Conservation (phyloP, 2,888 invertebrate species). For the Buathra laborator region DNA sequence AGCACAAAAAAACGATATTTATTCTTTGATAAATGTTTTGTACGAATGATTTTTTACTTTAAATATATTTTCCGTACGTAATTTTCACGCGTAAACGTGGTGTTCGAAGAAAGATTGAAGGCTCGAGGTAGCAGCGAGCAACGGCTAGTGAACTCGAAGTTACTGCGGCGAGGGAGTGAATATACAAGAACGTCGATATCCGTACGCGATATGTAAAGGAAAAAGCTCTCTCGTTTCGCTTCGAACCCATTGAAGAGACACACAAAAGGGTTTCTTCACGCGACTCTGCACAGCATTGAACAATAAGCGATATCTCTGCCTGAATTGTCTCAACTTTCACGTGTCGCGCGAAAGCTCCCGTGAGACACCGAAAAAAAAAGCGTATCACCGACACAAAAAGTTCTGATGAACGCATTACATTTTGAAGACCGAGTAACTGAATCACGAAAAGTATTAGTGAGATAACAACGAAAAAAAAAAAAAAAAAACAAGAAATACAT, state of each 20-base stretch:
- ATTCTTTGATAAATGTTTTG: too few relatives aligned
- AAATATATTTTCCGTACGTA: too few relatives aligned
- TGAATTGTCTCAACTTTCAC: too few relatives aligned
- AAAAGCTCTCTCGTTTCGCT: neutral
- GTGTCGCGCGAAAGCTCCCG: too few relatives aligned
- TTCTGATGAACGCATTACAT: too few relatives aligned
- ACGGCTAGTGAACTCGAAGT: neutral
- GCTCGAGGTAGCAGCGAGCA: neutral
- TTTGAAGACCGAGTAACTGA: too few relatives aligned
- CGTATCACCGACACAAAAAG: too few relatives aligned
- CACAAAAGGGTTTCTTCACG: neutral
- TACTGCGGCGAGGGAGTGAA: neutral
- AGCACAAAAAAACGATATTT: too few relatives aligned
- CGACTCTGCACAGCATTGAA: neutral
- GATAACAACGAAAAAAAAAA: too few relatives aligned
- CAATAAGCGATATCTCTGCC: neutral
- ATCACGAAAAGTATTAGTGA: too few relatives aligned
- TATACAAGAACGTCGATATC: neutral
- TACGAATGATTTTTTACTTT: too few relatives aligned
- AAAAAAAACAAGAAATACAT: neutral
- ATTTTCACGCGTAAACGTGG: neutral
- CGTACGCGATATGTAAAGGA: neutral
- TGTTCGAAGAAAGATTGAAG: neutral
- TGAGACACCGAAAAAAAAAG: too few relatives aligned
- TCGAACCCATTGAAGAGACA: neutral